These are phyloP conservation scores for Argyrosomus japonicus DNA, from an alignment of 2,113 vertebrate species.

Conservation along the genomic window DNA sequence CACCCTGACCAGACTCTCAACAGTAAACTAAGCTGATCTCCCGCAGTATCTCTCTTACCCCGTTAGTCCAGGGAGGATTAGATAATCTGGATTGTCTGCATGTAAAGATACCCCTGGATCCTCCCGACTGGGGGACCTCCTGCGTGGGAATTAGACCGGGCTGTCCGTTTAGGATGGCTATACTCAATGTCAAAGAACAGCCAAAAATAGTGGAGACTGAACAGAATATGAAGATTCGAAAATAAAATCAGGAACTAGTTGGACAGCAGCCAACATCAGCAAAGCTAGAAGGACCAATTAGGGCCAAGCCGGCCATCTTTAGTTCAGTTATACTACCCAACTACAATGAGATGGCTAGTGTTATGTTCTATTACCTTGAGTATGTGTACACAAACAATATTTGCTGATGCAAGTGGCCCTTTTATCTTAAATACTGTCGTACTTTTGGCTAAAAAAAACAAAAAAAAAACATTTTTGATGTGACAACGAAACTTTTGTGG, in stretches of 20 bases:
- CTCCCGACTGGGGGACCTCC: constrained; percentile 14
- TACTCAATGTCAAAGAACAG: constrained; percentile 3
- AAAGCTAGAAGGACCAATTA: neutral
- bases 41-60: constrained; percentile 30
- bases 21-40: constrained; percentile 60
- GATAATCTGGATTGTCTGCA: constrained; percentile 63
- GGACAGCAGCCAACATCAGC: neutral
- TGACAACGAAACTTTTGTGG: neutral
- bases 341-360: neutral
- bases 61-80: constrained; percentile 35
- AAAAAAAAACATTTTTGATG: neutral
- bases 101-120: constrained; percentile 41
- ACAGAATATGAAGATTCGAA: neutral
- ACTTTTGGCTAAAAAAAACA: neutral
- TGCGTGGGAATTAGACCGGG: constrained; percentile 29
- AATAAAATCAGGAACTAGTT: neutral
- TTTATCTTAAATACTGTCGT: neutral
- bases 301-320: neutral
- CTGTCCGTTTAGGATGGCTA: neutral
- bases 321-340: neutral
- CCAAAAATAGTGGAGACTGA: neutral
- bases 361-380: neutral
- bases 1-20: neutral
- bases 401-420: neutral
- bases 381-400: neutral